Percentiles rank a stretch among this genome's conserved stretches.
These are phyloP conservation scores for Ambastaia sidthimunki DNA, from an alignment of 2,797 vertebrate species.

Conservation along the genomic window DNA sequence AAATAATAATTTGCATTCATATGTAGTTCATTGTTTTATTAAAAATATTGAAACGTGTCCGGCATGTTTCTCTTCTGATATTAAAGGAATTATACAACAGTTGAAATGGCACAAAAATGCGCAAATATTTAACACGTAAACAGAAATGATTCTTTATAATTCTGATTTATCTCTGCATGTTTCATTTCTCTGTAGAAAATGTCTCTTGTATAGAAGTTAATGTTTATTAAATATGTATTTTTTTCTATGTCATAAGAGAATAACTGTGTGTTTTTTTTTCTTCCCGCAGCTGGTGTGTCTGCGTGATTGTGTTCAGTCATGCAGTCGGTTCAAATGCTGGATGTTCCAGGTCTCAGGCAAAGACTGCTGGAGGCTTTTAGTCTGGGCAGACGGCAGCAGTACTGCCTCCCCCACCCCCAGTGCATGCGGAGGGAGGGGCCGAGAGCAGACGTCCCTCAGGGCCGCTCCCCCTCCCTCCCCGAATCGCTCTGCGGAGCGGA, in stretches of 20 bases:
- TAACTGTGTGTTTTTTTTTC: neutral
- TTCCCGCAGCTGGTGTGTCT: constrained; percentile 26
- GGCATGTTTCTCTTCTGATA: too few species aligned
- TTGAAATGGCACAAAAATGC: too few species aligned
- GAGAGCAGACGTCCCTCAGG: constrained; percentile 76
- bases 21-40: too few species aligned
- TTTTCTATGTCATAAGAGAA: neutral
- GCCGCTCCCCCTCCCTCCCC: constrained; percentile 68
- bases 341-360: constrained; percentile 61
- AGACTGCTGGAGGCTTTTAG: constrained; percentile 52
- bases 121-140: too few species aligned
- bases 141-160: too few species aligned
- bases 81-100: too few species aligned
- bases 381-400: constrained; percentile 63
- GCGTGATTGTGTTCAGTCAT: constrained; percentile 45
- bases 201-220: neutral
- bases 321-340: constrained; percentile 65
- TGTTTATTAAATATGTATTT: neutral
- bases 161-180: too few species aligned
- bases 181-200: too few species aligned
- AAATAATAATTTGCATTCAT: too few species aligned
- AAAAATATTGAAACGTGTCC: too few species aligned
- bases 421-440: constrained; percentile 66
- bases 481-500: constrained; percentile 78
- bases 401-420: constrained; percentile 65